A percentile compares a stretch with the other conserved stretches of the same genome.
phyloP scores from a whole-genome alignment of 1,140 invertebrate genomes.

The Aphelenchoides besseyi region DNA sequence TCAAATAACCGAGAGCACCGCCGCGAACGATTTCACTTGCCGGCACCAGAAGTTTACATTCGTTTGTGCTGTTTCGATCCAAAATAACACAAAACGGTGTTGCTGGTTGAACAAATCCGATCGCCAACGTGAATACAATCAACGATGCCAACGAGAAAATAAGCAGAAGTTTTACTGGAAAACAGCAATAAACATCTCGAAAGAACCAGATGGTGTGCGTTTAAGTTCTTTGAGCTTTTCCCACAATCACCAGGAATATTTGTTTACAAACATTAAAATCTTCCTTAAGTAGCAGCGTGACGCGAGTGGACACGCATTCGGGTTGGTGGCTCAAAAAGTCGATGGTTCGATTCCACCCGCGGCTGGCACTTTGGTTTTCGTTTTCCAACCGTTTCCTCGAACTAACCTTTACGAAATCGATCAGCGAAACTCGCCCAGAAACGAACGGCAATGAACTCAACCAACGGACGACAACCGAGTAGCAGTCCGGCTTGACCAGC shows the following conservation, averaged over 20 bases:
- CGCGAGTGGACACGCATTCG: too few relatives aligned
- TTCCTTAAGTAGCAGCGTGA: background rate
- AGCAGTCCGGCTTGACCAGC: conserved; percentile 71
- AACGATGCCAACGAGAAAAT: conserved; percentile 86
- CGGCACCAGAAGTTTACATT: conserved; percentile 53
- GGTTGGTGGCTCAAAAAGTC: too few relatives aligned
- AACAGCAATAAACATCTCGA: too few relatives aligned
- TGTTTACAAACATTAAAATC: background rate
- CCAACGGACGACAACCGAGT: conserved; percentile 86
- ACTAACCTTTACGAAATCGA: conserved; percentile 68
- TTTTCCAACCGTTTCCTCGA: too few relatives aligned
- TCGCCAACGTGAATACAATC: conserved; percentile 90
- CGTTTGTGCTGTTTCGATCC: conserved; percentile 70
- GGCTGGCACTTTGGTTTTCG: too few relatives aligned
- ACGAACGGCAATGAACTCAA: conserved; percentile 93
- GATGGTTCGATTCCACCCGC: too few relatives aligned
- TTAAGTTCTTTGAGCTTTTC: conserved; percentile 67
- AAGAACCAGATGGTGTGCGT: too few relatives aligned
- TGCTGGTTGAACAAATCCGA: conserved; percentile 89
- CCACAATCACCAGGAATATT: background rate
- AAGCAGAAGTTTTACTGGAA: conserved; percentile 75
- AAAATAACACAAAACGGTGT: conserved; percentile 77
- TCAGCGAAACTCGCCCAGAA: conserved; percentile 95
- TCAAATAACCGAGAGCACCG: conserved; percentile 54
- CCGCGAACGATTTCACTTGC: conserved; percentile 55